A percentile compares a stretch with the other conserved stretches of the same genome.
Conservation (phyloP, 2,797 vertebrate genomes). For the Corythornis leucogaster region DNA sequence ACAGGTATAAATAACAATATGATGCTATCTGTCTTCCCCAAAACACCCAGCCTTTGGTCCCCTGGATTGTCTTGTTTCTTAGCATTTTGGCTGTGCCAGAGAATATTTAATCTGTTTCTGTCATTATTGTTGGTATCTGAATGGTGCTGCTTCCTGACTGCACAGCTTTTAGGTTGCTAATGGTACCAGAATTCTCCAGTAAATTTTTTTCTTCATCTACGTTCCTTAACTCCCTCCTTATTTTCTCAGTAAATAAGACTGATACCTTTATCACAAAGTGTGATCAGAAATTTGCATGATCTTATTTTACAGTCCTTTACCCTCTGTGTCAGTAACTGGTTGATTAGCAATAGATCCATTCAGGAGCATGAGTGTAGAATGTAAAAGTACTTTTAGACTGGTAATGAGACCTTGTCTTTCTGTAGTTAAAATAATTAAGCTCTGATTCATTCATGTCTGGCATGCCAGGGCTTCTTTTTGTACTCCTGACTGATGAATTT, state of each 20-base stretch:
- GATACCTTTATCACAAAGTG: background rate
- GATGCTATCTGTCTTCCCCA: background rate
- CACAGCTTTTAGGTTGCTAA: background rate
- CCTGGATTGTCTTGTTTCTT: background rate
- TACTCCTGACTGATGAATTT: background rate
- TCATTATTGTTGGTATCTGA: background rate
- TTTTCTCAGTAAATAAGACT: background rate
- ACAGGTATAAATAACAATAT: background rate
- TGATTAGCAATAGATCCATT: background rate
- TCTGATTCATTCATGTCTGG: background rate
- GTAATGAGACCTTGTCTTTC: background rate
- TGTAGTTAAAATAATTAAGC: background rate
- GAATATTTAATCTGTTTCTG: background rate
- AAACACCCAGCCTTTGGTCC: background rate
- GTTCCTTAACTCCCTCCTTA: background rate
- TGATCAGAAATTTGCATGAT: background rate
- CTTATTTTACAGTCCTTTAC: background rate
- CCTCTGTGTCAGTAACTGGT: background rate
- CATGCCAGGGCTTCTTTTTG: background rate
- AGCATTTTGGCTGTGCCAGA: background rate
- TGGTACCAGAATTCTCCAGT: background rate
- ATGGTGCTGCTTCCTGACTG: background rate
- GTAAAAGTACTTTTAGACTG: background rate
- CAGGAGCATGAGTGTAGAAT: background rate
- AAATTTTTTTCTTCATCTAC: background rate